Base-by-base conservation (phyloP, 2,113 vertebrate genomes). In the Alces alces region DNA sequence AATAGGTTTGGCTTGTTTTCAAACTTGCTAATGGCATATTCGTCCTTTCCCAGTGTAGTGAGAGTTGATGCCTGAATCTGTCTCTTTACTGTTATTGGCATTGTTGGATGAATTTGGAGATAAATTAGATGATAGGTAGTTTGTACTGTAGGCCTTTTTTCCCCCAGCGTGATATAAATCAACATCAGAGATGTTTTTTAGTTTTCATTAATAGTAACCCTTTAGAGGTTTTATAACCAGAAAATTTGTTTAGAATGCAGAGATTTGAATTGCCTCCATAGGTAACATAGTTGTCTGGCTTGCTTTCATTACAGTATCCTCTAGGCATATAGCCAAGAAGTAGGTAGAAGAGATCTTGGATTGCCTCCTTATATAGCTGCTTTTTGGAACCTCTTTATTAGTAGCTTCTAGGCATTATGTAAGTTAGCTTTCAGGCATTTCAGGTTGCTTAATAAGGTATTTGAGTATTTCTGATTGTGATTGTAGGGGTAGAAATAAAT, bases 321-420 rank as follows among this genome's bases (percentile, higher is more conserved):
- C 84, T 60, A 96, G 96, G 95, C 92, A 45, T 36, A 70, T 54
- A 83, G 93, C 96, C 93, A 96, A 92, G 80, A 96, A 96, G 73
- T 89, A 57, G 88, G 80, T 92, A 70, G 88, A 95, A 50, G 55
- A 93, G 78, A 58, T 88, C 92, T 94, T 96, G 45, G 39, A 76
- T 92, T 95, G 54, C 90, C 87, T 95, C 79, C 93, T 97, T 96
- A 70, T 87, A 92, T 96, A 95, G 97, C 36, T 83, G 25, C 21
- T 30, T 87, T 97, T 90, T 91, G 91, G 95, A 97, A 70, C 13
- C 57, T 96, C 79, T 82, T 92, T 82, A 86, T 79, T 84, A 86
- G 66, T 86, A 91, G 80, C 55, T 91, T 91, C 55, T 78, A 89
- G 61, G 84, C 27, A 52, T 87, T 94, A 33, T 91, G 43, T 88